Evolutionary conservation across 2,797 vertebrate genomes (phyloP).

Genomic region (Graptemys geographica): DNA sequence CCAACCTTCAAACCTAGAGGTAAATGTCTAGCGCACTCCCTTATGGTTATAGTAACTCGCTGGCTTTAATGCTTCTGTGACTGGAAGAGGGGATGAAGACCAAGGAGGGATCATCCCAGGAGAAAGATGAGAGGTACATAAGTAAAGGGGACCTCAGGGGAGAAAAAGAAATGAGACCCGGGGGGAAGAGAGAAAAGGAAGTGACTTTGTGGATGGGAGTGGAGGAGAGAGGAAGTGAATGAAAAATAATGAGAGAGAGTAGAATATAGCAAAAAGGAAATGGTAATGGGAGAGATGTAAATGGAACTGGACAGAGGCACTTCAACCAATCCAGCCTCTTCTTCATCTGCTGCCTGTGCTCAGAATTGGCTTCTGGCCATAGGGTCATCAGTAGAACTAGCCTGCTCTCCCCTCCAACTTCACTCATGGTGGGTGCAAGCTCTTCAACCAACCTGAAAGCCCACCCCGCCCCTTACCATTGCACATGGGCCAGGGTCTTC

Average conservation of each 20-base stretch:
- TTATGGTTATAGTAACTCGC: neutral
- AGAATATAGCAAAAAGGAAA: neutral
- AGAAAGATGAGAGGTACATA: neutral
- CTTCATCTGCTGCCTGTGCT: neutral
- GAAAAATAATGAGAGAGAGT: neutral
- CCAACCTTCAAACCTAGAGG: neutral
- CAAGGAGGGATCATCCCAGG: neutral
- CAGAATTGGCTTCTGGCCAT: neutral
- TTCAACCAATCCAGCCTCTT: neutral
- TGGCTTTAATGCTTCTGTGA: neutral
- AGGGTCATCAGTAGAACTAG: neutral
- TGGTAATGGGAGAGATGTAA: neutral
- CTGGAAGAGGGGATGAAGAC: conserved; percentile 24
- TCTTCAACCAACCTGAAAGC: neutral
- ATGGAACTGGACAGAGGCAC: neutral
- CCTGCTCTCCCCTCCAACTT: neutral
- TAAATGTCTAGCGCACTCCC: neutral
- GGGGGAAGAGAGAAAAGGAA: neutral
- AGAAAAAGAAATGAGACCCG: neutral
- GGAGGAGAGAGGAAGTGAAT: neutral
- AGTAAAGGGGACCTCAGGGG: neutral
- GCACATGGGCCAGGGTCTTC: neutral
- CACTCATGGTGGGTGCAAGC: neutral
- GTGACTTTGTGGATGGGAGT: fast-evolving
- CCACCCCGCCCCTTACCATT: neutral